These are phyloP conservation scores for Aphelenchoides avenae DNA, from an alignment of 1,140 invertebrate species.

Conservation along the genomic window DNA sequence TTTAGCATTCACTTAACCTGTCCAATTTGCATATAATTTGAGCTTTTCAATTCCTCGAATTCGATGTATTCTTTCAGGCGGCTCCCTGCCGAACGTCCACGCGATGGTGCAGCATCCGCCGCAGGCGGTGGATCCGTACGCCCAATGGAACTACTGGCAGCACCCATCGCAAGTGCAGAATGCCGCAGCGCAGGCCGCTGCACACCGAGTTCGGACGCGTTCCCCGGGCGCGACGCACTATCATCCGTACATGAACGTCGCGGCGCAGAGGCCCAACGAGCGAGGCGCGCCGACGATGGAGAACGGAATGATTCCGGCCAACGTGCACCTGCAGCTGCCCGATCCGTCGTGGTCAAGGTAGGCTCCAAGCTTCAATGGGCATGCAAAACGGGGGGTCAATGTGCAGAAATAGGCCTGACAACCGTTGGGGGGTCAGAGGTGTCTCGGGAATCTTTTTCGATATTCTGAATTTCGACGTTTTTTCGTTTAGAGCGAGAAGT, in stretches of 20 bases:
- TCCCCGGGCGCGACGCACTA: slow-evolving; percentile 36
- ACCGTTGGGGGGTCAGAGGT: background rate
- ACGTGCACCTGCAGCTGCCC: slow-evolving; percentile 30
- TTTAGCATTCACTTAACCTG: too few relatives aligned
- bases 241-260: slow-evolving; percentile 1
- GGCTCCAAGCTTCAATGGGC: slow-evolving; percentile 8
- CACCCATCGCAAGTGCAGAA: slow-evolving; percentile 2
- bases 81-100: slow-evolving; percentile 50
- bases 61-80: slow-evolving; percentile 26
- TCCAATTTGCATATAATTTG: background rate
- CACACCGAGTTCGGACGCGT: slow-evolving; percentile 22
- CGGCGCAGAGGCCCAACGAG: background rate
- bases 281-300: background rate
- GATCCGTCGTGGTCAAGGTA: slow-evolving; percentile 40
- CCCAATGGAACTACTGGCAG: slow-evolving; percentile 22
- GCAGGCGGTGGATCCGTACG: slow-evolving; percentile 4
- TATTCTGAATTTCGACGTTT: slow-evolving; percentile 5
- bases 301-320: background rate
- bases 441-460: slow-evolving; percentile 1
- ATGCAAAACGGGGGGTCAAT: background rate
- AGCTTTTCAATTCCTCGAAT: background rate
- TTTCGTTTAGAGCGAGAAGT: slow-evolving; percentile 34
- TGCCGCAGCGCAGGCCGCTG: background rate
- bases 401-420: slow-evolving; percentile 7
- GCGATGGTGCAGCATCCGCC: slow-evolving; percentile 42